These are phyloP conservation scores for Drosophila cracens DNA, from an alignment of 2,888 invertebrate genomes.

Conservation along the genomic window DNA sequence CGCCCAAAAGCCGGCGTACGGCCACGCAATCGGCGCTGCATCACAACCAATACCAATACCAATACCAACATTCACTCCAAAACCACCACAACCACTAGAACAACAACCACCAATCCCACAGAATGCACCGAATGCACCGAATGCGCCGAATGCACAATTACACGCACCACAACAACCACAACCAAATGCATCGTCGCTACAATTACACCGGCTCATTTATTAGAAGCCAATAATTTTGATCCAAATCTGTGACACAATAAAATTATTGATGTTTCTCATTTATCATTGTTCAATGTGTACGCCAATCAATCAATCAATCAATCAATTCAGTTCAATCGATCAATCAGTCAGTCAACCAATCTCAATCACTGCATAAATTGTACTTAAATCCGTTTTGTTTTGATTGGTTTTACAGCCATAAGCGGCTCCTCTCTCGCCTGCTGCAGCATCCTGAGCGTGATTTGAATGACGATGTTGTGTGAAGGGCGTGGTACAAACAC, in stretches of 20 bases:
- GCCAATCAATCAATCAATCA: slow-evolving; percentile 28
- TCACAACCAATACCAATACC: slow-evolving; percentile 49
- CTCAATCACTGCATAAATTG: slow-evolving; percentile 60
- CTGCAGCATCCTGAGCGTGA: slow-evolving; percentile 44
- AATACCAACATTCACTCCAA: slow-evolving; percentile 17
- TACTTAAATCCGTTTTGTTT: slow-evolving; percentile 68
- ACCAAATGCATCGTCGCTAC: slow-evolving; percentile 55
- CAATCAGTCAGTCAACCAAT: slow-evolving; percentile 32
- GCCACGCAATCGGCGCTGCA: slow-evolving; percentile 63
- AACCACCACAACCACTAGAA: slow-evolving; percentile 38
- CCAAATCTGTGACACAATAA: slow-evolving; percentile 24
- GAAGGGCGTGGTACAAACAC: slow-evolving; percentile 23
- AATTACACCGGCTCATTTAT: slow-evolving; percentile 34
- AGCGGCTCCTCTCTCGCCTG: slow-evolving; percentile 42
- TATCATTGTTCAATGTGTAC: slow-evolving; percentile 46
- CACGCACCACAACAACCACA: slow-evolving; percentile 35
- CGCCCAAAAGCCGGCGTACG: slow-evolving; percentile 44
- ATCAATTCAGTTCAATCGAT: slow-evolving; percentile 45
- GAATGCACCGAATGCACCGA: slow-evolving; percentile 9
- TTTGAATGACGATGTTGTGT: slow-evolving; percentile 48
- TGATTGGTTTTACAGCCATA: slow-evolving; percentile 77
- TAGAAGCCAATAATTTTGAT: slow-evolving; percentile 35
- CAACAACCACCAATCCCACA: slow-evolving; percentile 42
- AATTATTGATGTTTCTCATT: slow-evolving; percentile 34
- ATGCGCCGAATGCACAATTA: slow-evolving; percentile 32